phyloP scores from a whole-genome alignment of 2,888 invertebrate species.

The Latrodectus hesperus region DNA sequence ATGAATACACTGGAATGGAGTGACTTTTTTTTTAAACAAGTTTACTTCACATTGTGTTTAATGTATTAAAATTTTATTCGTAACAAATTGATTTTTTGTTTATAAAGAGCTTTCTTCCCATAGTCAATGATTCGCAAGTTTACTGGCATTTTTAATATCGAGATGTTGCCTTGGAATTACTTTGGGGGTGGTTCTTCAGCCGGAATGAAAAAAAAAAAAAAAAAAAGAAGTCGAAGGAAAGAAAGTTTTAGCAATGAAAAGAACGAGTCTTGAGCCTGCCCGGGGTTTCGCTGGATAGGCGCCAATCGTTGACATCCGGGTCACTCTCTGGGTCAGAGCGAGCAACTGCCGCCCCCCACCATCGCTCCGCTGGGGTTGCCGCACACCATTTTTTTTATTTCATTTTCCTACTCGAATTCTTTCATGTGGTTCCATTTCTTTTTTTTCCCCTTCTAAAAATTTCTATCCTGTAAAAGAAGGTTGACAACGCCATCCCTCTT shows the following conservation, averaged over 20 bases:
- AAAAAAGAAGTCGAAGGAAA: not conserved
- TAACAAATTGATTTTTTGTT: too few relatives aligned
- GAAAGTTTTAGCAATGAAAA: conserved; percentile 1
- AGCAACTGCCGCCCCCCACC: conserved; percentile 35
- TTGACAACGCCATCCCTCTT: not conserved
- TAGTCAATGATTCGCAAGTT: too few relatives aligned
- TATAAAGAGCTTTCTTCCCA: too few relatives aligned
- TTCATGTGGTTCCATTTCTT: conserved; percentile 12
- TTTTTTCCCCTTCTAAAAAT: not conserved
- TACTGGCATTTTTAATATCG: too few relatives aligned
- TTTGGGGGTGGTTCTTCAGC: too few relatives aligned
- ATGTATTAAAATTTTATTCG: too few relatives aligned
- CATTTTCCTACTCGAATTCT: conserved; percentile 40
- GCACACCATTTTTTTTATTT: conserved; percentile 32
- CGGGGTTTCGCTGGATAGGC: conserved; percentile 57
- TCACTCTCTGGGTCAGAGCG: conserved; percentile 59
- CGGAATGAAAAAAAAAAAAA: too few relatives aligned
- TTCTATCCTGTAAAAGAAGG: not conserved
- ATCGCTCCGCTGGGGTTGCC: conserved; percentile 36
- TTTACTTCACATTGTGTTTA: too few relatives aligned
- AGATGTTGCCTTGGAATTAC: too few relatives aligned
- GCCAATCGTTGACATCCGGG: conserved; percentile 65
- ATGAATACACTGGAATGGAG: too few relatives aligned
- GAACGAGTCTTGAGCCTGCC: conserved; percentile 55
- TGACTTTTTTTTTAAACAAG: too few relatives aligned